Evolutionary conservation across 2,888 invertebrate genomes (phyloP).

Genomic region (Empis stercorea): DNA sequence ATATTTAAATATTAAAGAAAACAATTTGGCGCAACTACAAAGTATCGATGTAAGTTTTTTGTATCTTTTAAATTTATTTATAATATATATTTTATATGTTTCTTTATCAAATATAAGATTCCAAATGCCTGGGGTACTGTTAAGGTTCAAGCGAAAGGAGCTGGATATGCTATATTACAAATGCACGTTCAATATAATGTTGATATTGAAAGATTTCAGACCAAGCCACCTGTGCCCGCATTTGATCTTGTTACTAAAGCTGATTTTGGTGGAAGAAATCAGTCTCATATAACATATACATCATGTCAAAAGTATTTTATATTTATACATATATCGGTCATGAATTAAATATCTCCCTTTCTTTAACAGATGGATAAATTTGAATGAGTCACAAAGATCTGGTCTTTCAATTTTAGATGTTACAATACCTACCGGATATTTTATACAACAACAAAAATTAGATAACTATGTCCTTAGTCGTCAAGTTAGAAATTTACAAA

Average conservation of each 20-base stretch:
- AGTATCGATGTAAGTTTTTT: slow-evolving; percentile 50
- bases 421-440: slow-evolving; percentile 80
- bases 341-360: no score
- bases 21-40: slow-evolving; percentile 68
- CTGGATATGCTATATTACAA: slow-evolving; percentile 89
- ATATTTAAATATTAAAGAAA: slow-evolving; percentile 54
- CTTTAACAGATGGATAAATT: slow-evolving; percentile 57
- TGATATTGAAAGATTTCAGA: slow-evolving; percentile 71
- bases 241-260: slow-evolving; percentile 66
- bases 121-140: slow-evolving; percentile 91
- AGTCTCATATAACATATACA: slow-evolving; percentile 79
- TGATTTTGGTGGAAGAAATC: slow-evolving; percentile 76
- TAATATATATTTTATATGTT: neutral
- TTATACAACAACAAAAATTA: slow-evolving; percentile 78
- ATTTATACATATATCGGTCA: neutral
- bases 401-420: slow-evolving; percentile 83
- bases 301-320: slow-evolving; percentile 67
- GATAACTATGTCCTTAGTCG: slow-evolving; percentile 74
- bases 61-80: neutral
- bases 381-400: slow-evolving; percentile 65
- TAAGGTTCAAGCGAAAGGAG: slow-evolving; percentile 81
- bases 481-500: slow-evolving; percentile 64
- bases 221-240: slow-evolving; percentile 65
- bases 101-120: slow-evolving; percentile 42
- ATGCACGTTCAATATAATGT: slow-evolving; percentile 89